These are phyloP conservation scores for Drosophila nikananu DNA, from an alignment of 1,140 invertebrate species.

Conservation along the genomic window DNA sequence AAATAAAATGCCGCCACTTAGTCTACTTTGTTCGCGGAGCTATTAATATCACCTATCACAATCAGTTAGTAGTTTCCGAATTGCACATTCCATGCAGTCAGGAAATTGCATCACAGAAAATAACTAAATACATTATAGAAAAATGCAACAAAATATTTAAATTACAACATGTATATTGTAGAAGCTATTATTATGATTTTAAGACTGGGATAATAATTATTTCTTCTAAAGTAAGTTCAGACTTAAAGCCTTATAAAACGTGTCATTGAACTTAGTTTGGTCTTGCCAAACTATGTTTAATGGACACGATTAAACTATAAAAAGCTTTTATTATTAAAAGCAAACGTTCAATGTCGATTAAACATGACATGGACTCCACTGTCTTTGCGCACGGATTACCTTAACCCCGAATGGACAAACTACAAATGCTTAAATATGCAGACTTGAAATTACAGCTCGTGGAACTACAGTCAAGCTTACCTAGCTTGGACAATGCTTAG, in stretches of 20 bases:
- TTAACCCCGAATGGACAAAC: constrained; percentile 37
- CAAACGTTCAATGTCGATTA: constrained; percentile 4
- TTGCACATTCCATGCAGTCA: neutral
- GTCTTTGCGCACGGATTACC: constrained; percentile 39
- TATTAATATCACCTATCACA: neutral
- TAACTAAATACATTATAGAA: neutral
- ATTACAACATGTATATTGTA: neutral
- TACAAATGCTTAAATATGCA: constrained; percentile 44
- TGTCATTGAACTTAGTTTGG: neutral
- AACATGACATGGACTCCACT: constrained; percentile 17
- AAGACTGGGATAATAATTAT: neutral
- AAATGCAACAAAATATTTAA: neutral
- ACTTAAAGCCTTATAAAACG: neutral
- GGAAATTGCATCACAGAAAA: neutral
- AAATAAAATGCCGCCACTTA: constrained; percentile 19
- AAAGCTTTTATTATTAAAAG: neutral
- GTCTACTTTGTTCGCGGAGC: constrained; percentile 7
- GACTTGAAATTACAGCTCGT: constrained; percentile 37
- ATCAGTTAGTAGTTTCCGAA: neutral
- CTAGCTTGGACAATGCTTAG: neutral
- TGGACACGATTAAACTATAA: constrained; percentile 16
- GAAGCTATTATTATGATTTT: neutral
- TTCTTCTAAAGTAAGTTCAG: neutral
- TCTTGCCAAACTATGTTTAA: constrained; percentile 15
- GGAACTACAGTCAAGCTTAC: constrained; percentile 10